Conservation (phyloP, 2,888 invertebrate genomes). For the Holacanthella duospinosa region DNA sequence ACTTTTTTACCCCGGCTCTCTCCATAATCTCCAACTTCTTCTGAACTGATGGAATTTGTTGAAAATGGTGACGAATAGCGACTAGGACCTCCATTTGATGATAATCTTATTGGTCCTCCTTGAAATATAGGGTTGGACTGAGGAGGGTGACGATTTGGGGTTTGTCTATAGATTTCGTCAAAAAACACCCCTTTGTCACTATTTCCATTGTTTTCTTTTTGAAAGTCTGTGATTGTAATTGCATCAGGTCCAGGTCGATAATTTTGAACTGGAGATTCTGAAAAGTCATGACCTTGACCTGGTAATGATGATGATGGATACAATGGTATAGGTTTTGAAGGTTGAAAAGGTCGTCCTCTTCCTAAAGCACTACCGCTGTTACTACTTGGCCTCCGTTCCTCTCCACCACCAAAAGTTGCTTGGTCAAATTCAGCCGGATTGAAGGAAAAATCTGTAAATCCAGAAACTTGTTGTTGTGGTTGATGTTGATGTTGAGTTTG, state of each 20-base stretch:
- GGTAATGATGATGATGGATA: not conserved
- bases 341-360: not conserved
- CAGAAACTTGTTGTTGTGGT: not conserved
- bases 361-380: not conserved
- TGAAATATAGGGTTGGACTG: not conserved
- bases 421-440: not conserved
- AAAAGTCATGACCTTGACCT: too few relatives aligned
- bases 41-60: not conserved
- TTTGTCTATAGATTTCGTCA: constrained; percentile 7
- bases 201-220: not conserved
- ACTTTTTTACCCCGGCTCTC: not conserved
- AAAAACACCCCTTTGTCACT: not conserved
- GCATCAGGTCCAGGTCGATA: constrained; percentile 4
- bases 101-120: not conserved
- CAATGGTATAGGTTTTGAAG: not conserved
- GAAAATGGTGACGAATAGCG: not conserved
- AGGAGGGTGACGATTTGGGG: not conserved
- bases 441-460: not conserved
- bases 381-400: not conserved
- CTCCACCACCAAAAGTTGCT: not conserved
- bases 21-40: not conserved
- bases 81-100: not conserved
- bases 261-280: too few relatives aligned
- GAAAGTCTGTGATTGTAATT: constrained; percentile 2
- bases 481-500: not conserved